Base-by-base conservation (phyloP, 1,140 invertebrate genomes). In the Bombus soroeensis region DNA sequence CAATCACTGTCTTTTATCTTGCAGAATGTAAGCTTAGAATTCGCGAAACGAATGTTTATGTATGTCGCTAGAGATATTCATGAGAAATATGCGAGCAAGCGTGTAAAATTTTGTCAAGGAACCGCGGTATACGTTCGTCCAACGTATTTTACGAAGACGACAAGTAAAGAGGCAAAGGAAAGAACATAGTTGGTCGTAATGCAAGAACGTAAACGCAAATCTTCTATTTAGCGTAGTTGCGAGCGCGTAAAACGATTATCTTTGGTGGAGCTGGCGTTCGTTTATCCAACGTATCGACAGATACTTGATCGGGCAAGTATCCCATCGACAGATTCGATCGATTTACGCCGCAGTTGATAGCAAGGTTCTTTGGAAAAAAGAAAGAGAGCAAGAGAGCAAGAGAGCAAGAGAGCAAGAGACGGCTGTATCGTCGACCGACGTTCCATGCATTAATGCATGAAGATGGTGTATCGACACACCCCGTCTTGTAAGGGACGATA, bases 381-480 rank as follows among this genome's bases (percentile, higher is more conserved):
- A 71, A 6, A 28, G 25, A 6, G 68, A 34, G 70, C 39, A 41
- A 28, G 72, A 59, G 47, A 70, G n/a, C n/a, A 25, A 25, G 3
- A 13, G 32, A 22, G 32, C 10, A 1, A 39, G n/a, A 12, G 10
- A 28, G 64, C 37, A 59, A 22, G 75, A 64, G 77, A 73, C 43
- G 66, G 28, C n/a, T 37, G 85, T 70, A 74, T 66, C 77, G 68
- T 85, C 77, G 68, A 81, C 72, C 25, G 81, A 64, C 72, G 74
- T 86, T 88, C 83, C 86, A 88, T 89, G 88, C 87, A 89, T 89
- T 81, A 88, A 89, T 89, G 78, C 86, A 89, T 88, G 88, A 89
- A 88, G 88, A 88, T 87, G 47, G 73, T 66, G 82, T 72, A 88
- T 74, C 66, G 74, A 81, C 70, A 81, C 72, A 87, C 80, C 80